Conservation (phyloP, 1,140 invertebrate genomes). For the Tetranychus cinnabarinus region DNA sequence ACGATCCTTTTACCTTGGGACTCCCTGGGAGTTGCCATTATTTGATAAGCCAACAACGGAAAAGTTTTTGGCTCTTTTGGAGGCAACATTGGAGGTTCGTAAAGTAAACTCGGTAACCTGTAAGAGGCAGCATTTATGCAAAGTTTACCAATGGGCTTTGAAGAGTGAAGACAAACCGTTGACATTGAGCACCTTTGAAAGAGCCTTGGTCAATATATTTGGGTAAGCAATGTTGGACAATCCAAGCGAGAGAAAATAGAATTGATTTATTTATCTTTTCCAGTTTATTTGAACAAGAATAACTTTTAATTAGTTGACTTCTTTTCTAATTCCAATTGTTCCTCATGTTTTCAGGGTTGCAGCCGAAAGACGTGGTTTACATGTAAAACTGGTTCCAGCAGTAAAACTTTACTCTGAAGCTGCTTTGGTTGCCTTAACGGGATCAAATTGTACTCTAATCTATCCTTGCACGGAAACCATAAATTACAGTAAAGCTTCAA, state of each 20-base stretch:
- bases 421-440: conserved; percentile 5
- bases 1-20: not conserved
- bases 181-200: conserved; percentile 4
- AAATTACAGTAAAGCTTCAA: not conserved
- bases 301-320: not conserved
- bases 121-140: conserved; percentile 5
- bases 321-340: not conserved
- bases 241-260: not conserved
- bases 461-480: conserved; percentile 3
- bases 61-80: conserved; percentile 4
- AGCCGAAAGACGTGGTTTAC: conserved; percentile 4
- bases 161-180: not conserved
- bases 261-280: not conserved
- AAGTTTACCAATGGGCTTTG: conserved; percentile 5
- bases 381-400: conserved; percentile 3
- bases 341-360: conserved; percentile 1
- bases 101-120: conserved; percentile 2
- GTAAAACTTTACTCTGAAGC: conserved; percentile 8
- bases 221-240: not conserved
- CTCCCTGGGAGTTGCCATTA: conserved; percentile 3
- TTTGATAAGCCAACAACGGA: conserved; percentile 1
- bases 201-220: conserved; percentile 4
- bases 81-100: conserved; percentile 3
- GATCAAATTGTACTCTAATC: not conserved
- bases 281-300: not conserved